These are phyloP conservation scores for Horisme vitalbata DNA, from an alignment of 2,888 invertebrate species.

Conservation along the genomic window DNA sequence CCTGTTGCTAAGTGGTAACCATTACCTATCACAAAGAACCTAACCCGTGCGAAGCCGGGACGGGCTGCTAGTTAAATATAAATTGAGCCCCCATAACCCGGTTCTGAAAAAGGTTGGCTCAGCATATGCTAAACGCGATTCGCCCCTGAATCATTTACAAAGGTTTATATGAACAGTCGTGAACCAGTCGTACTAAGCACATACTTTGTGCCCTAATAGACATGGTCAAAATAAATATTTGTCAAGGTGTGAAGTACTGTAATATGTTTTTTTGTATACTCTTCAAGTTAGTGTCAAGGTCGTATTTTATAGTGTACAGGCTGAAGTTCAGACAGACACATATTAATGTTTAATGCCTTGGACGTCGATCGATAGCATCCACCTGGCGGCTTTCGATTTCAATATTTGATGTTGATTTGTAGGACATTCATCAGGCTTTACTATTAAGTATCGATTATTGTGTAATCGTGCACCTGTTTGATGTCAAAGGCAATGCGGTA, in stretches of 20 bases:
- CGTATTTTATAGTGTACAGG: slow-evolving; percentile 52
- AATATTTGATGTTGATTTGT: slow-evolving; percentile 33
- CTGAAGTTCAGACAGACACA: slow-evolving; percentile 62
- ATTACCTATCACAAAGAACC: too few relatives aligned
- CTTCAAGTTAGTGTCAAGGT: slow-evolving; percentile 56
- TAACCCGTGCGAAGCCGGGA: too few relatives aligned
- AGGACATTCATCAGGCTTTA: slow-evolving; percentile 41
- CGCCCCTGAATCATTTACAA: too few relatives aligned
- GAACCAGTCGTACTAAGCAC: not conserved
- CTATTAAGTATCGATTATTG: slow-evolving; percentile 13
- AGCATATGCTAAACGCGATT: too few relatives aligned
- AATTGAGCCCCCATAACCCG: too few relatives aligned
- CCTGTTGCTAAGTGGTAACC: too few relatives aligned
- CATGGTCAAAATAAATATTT: not conserved
- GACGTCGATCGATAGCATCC: slow-evolving; percentile 60
- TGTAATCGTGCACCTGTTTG: slow-evolving; percentile 4
- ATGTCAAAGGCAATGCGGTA: not conserved
- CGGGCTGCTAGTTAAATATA: too few relatives aligned
- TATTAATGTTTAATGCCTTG: slow-evolving; percentile 70
- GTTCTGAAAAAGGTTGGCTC: too few relatives aligned
- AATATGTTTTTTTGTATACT: slow-evolving; percentile 7
- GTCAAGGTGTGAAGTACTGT: slow-evolving; percentile 16
- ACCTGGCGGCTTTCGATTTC: slow-evolving; percentile 31
- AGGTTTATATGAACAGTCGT: too few relatives aligned
- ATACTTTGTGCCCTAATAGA: not conserved